Conservation (phyloP, 1,140 invertebrate species). For the Hycleus phaleratus region DNA sequence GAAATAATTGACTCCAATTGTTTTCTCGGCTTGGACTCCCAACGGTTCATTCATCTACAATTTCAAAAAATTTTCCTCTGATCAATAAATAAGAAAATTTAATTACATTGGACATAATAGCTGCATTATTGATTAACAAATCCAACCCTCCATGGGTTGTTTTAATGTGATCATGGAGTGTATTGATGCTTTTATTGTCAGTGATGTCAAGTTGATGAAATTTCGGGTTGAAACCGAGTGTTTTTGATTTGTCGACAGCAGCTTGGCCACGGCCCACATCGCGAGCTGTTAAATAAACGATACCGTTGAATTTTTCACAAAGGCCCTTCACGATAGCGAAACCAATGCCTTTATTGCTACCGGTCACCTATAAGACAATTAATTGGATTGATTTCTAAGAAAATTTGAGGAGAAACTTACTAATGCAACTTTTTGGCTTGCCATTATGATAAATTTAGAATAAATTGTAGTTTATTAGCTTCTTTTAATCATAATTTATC, state of each 20-base stretch:
- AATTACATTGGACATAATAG: conserved; percentile 60
- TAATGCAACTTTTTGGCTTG: too few species aligned
- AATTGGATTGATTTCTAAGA: too few species aligned
- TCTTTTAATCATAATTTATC: too few species aligned
- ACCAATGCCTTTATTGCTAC: conserved; percentile 70
- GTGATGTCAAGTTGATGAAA: conserved; percentile 59
- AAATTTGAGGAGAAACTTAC: too few species aligned
- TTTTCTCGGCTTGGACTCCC: conserved; percentile 60
- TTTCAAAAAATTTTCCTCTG: not conserved
- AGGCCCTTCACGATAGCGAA: conserved; percentile 58
- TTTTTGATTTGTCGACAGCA: conserved; percentile 48
- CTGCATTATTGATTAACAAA: conserved; percentile 79
- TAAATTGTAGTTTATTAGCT: too few species aligned
- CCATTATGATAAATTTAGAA: too few species aligned
- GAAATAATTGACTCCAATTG: conserved; percentile 62
- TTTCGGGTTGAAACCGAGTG: conserved; percentile 46
- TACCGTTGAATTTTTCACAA: conserved; percentile 51
- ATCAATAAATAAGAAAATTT: not conserved
- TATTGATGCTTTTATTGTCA: conserved; percentile 46
- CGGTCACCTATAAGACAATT: conserved; percentile 49
- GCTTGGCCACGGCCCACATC: conserved; percentile 46
- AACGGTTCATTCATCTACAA: conserved; percentile 45
- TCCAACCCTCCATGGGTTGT: conserved; percentile 65
- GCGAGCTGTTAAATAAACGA: conserved; percentile 52
- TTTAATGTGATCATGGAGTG: conserved; percentile 49